These are phyloP conservation scores for Epsilonema sp. DNA, from an alignment of 2,888 invertebrate species.

Conservation along the genomic window DNA sequence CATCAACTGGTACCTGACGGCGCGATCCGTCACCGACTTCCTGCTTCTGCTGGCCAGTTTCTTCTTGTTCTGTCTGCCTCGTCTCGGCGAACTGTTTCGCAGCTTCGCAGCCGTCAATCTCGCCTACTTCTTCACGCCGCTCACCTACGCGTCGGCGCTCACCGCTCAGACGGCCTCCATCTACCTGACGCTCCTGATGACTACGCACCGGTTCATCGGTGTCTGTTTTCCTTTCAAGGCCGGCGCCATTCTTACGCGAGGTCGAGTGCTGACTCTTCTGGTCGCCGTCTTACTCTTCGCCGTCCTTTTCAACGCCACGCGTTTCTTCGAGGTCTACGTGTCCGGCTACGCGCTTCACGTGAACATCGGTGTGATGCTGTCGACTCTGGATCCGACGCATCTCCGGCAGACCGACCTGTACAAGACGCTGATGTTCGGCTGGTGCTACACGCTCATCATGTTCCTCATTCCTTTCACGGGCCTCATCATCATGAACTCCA, in stretches of 20 bases:
- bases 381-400: conserved; percentile 12
- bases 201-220: conserved; percentile 54
- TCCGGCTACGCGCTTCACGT: conserved; percentile 9
- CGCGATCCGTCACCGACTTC: conserved; percentile 29
- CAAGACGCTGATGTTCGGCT: conserved; percentile 23
- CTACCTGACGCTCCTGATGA: conserved; percentile 42
- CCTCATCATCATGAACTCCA: conserved; percentile 28
- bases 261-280: conserved; percentile 29
- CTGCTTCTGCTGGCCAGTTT: conserved; percentile 18
- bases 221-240: conserved; percentile 33
- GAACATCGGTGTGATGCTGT: conserved; percentile 2
- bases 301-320: conserved; percentile 30
- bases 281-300: conserved; percentile 26
- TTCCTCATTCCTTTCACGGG: conserved; percentile 28
- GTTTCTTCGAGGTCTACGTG: conserved; percentile 29
- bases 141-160: conserved; percentile 15
- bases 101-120: conserved; percentile 43
- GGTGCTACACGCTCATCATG: conserved; percentile 29
- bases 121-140: conserved; percentile 15
- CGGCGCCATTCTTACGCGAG: conserved; percentile 29
- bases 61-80: conserved; percentile 62
- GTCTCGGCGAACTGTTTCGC: conserved; percentile 13
- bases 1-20: conserved; percentile 32
- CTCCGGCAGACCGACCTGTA: conserved; percentile 21
- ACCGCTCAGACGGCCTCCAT: conserved; percentile 16